Base-by-base conservation (phyloP, 2,888 invertebrate species). In the Mellilla xanthometata region DNA sequence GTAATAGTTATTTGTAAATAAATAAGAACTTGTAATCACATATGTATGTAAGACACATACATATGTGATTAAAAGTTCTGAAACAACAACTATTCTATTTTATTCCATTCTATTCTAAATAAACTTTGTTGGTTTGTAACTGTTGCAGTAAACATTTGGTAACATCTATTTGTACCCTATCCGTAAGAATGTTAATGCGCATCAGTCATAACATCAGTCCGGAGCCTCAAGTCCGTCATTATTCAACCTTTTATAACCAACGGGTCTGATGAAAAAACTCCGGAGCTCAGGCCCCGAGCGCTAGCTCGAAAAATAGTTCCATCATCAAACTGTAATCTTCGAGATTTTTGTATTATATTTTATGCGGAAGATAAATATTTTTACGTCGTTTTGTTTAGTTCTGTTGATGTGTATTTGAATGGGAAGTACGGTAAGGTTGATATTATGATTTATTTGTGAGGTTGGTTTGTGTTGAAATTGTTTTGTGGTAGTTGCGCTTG, bases 191-290 rank as follows among this genome's bases (percentile, higher is more conserved):
- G 36, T 49, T 49, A 36, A 44, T 43, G 32, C 34, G 31, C 49
- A 50, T 50, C 45, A 45, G 49, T 50, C 45, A 43, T 28, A 39
- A 22, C 44, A 38, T 38, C 41, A 38, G 38, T 24, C 22, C 30
- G 27, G 30, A 38, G 38, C 39, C 26, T 44, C 40, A 32, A 15
- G 38, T 23, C n/a, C 26, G 28, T 35, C 44, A 48, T 45, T 48
- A 48, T 40, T 46, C 47, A 52, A 41, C 27, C 40, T 48, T 44
- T 42, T 41, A 45, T 39, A 30, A 43, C 44, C 39, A 15, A 24
- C 8, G 39, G 5, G 34, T 31, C 35, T 31, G 32, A 36, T 40
- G 32, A 36, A 47, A 47, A 47, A 38, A 24, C 24, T n/a, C 27
- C 3, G 12, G 15, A 19, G 31, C 12, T 12, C 26, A 33, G 40